These are phyloP conservation scores for Malurus splendens DNA, from an alignment of 2,797 vertebrate genomes.

Conservation along the genomic window DNA sequence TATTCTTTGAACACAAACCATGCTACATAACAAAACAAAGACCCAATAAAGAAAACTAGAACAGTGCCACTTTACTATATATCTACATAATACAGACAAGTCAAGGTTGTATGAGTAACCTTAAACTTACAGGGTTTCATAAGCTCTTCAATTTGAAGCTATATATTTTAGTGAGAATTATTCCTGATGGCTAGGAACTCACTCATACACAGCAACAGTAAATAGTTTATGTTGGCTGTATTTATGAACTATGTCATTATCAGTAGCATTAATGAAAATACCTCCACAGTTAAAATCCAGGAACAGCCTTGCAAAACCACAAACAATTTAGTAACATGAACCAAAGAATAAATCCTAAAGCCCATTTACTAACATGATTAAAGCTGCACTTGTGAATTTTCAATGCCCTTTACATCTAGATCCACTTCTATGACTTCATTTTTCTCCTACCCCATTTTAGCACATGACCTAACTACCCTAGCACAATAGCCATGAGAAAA, in stretches of 20 bases:
- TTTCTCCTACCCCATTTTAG: background rate
- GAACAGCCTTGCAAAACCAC: background rate
- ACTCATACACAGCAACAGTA: background rate
- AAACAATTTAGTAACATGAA: background rate
- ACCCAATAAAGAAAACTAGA: background rate
- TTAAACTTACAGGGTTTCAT: background rate
- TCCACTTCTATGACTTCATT: background rate
- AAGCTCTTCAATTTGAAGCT: background rate
- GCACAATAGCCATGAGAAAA: background rate
- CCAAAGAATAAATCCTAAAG: background rate
- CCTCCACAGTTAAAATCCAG: background rate
- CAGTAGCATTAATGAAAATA: background rate
- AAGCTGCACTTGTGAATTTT: background rate
- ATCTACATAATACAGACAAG: background rate
- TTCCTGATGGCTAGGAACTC: background rate
- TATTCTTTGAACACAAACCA: background rate
- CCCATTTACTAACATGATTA: background rate
- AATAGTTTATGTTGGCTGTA: background rate
- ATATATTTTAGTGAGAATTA: background rate
- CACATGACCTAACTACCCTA: background rate
- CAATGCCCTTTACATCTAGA: fast-evolving
- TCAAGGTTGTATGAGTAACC: background rate
- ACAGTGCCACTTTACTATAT: background rate
- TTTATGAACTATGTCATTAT: background rate
- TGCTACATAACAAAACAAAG: background rate